Base-by-base conservation (phyloP, 2,888 invertebrate species). In the Catocala fraxini region DNA sequence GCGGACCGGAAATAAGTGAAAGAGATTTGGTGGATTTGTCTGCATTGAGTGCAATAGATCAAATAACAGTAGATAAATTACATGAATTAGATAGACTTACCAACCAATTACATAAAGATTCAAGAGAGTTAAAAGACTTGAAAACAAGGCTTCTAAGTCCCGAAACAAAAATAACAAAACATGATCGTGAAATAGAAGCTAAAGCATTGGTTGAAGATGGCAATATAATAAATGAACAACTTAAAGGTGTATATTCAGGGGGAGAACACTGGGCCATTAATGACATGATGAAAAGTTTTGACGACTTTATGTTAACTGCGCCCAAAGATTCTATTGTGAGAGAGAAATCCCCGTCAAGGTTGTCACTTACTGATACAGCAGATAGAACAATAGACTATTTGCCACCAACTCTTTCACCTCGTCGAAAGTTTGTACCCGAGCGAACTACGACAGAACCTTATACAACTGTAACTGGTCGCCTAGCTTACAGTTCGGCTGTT, bases 31-130 rank as follows among this genome's bases (percentile, higher is more conserved):
- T 96, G 71, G 96, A 97, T 91, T 92, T 97, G 72, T 96, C 96
- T 71, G 95, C 96, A 82, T 95, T 97, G 86, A 97, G 96, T 90
- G 96, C 96, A 69, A 96, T 97, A 85, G 97, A 97, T 90, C 96
- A 97, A 89, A 96, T 96, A 68, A 96, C 97, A 60, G 96, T 97
- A 86, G 97, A 97, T 88, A 97, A 97, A 92, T 94, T 97, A 85
- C 96, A 97, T 82, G 97, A 97, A 92, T 95, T 97, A 88, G 97
- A 97, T 94, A 95, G 96, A 87, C 88, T 97, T 81, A 97, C 97
- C 85, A 96, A 95, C 72, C 97, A 97, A 91, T 94, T 97, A 83
- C 96, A 97, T 79, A 96, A 97, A 90, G 97, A 97, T 92, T 97
- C 97, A 63, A 96, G 96, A 87, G 97, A 97, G 89, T 94, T 97